phyloP scores from a whole-genome alignment of 2,113 vertebrate genomes.

The Rhea americana region DNA sequence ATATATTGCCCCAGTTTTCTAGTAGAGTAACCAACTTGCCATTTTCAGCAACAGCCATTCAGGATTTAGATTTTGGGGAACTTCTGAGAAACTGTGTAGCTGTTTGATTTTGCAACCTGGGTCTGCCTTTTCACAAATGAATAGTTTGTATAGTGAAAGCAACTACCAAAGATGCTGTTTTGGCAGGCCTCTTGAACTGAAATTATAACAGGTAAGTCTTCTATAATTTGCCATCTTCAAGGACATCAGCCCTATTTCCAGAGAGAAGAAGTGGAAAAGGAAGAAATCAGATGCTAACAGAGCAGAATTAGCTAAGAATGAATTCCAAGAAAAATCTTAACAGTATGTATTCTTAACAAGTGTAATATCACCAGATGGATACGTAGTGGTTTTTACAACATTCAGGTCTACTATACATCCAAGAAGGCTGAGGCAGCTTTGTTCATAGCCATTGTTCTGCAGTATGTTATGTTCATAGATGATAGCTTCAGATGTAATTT shows the following conservation, averaged over 20 bases:
- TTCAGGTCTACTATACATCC: background rate
- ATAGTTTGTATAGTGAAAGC: background rate
- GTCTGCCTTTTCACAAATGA: background rate
- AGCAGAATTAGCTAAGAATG: background rate
- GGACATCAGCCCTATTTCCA: fast-evolving
- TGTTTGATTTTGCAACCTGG: background rate
- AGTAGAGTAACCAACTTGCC: background rate
- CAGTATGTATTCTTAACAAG: background rate
- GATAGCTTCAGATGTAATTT: background rate
- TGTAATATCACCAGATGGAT: background rate
- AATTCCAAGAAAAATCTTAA: background rate
- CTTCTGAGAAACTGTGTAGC: background rate
- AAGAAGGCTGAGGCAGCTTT: background rate
- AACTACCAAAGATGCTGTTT: background rate
- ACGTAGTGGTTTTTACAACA: background rate
- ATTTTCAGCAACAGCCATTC: background rate
- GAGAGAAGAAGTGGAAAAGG: background rate
- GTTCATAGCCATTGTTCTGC: background rate
- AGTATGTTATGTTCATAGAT: background rate
- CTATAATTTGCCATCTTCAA: background rate
- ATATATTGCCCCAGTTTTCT: background rate
- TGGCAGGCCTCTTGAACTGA: background rate
- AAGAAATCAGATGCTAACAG: background rate
- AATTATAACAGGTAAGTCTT: background rate
- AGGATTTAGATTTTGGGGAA: background rate